Conservation (phyloP, 2,113 vertebrate genomes). For the Cairina moschata region DNA sequence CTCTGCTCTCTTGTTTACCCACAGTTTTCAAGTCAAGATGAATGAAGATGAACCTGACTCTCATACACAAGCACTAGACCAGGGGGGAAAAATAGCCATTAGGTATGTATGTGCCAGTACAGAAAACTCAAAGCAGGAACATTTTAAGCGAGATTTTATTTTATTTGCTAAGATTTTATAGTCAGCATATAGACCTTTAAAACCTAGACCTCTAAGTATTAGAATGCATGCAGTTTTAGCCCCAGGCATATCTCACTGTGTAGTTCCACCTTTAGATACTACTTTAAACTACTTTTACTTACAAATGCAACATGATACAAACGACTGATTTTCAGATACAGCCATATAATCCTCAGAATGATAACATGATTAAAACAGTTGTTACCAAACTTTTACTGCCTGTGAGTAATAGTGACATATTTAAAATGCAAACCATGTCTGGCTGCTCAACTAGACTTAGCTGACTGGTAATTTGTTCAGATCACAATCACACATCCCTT, state of each 20-base stretch:
- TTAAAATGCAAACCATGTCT: slow-evolving; percentile 29
- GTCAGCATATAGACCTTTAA: background rate
- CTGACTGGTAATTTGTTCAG: slow-evolving; percentile 21
- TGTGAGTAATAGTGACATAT: slow-evolving; percentile 9
- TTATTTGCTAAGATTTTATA: background rate
- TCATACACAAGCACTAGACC: fast-evolving
- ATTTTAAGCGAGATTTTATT: background rate
- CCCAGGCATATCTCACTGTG: background rate
- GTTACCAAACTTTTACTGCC: slow-evolving; percentile 25
- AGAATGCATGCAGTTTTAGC: background rate
- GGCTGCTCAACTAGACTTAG: slow-evolving; percentile 34
- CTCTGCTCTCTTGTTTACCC: background rate
- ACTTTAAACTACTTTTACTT: background rate
- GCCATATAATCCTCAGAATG: slow-evolving; percentile 5
- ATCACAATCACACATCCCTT: background rate
- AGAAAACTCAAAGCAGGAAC: background rate
- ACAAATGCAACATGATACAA: background rate
- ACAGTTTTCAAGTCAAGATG: background rate
- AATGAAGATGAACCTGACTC: background rate
- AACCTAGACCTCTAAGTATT: background rate
- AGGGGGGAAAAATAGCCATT: background rate
- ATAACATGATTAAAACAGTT: slow-evolving; percentile 35
- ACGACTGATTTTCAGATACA: slow-evolving; percentile 7
- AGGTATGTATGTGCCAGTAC: fast-evolving
- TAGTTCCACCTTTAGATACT: background rate